Conservation (phyloP, 2,797 vertebrate species). For the Lerista edwardsae region DNA sequence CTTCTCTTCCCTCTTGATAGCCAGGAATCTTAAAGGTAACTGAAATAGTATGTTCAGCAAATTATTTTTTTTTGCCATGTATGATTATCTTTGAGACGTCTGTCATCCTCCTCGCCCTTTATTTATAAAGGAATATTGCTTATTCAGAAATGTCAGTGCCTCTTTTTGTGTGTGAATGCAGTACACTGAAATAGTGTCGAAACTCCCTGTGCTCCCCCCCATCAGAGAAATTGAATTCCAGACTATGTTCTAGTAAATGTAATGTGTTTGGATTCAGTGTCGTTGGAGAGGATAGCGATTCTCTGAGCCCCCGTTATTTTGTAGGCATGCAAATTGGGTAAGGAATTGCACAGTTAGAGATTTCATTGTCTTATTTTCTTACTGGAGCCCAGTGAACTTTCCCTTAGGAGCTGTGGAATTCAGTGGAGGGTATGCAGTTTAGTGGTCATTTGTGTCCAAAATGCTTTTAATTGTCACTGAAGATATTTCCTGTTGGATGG, state of each 20-base stretch:
- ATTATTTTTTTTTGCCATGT: conserved; percentile 71
- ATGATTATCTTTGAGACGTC: conserved; percentile 69
- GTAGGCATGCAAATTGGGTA: conserved; percentile 48
- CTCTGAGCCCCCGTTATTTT: conserved; percentile 53
- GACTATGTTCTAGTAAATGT: conserved; percentile 72
- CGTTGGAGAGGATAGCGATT: conserved; percentile 62
- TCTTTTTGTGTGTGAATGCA: conserved; percentile 66
- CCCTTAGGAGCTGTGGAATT: conserved; percentile 50
- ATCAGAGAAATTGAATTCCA: conserved; percentile 65
- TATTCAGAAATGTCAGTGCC: conserved; percentile 68
- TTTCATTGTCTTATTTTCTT: conserved; percentile 37
- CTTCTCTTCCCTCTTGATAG: conserved; percentile 65
- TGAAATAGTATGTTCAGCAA: conserved; percentile 63
- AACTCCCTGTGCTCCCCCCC: conserved; percentile 42
- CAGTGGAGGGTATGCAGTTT: conserved; percentile 15
- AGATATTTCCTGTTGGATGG: conserved; percentile 42
- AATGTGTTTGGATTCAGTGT: conserved; percentile 76
- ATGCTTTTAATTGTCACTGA: conserved; percentile 65
- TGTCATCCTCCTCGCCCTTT: conserved; percentile 58
- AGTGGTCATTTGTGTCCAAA: conserved; percentile 60
- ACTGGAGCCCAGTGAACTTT: conserved; percentile 44
- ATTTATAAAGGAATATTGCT: conserved; percentile 69
- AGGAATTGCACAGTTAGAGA: conserved; percentile 60
- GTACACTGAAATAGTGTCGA: conserved; percentile 67
- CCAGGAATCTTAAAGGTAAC: conserved; percentile 64